Base-by-base conservation (phyloP, 2,113 vertebrate genomes). In the Myotis davidii region DNA sequence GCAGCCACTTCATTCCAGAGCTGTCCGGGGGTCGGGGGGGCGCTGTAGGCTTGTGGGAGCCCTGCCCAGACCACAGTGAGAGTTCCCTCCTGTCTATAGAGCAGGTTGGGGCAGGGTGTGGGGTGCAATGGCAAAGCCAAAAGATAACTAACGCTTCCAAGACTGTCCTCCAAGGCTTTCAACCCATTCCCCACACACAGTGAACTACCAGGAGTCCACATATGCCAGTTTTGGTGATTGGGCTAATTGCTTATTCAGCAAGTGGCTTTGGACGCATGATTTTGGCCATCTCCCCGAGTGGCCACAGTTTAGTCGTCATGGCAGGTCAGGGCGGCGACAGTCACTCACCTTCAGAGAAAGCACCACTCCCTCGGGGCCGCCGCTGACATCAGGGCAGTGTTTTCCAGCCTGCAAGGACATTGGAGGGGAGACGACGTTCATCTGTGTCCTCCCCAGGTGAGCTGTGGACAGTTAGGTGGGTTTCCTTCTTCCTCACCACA, bases 361-460 rank as follows among this genome's bases (percentile, higher is more conserved):
- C n/a, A 25, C 21, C 39, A 54, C 13, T 42, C 37, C 78, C 52
- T 39, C 6, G 9, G 45, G n/a, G 56, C 89, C 77, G 6, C 87
- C 94, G 9, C 32, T 25, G 39, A 83, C 78, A 37, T 87, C 54
- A 69, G 14, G 45, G 0, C 0, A 90, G 42, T 50, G 21, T 85
- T 96, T 97, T 93, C 94, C 92, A 94, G 83, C 84, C 78, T 96
- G 39, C 48, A 89, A 92, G 29, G 83, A 72, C 54, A 85, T 56
- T 34, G 3, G 90, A 79, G 7, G 69, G 82, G 82, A 96, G 73
- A 94, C 54, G 79, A 2, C 82, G 18, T 10, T 82, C 85, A 81
- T 20, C 85, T 88, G 88, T 70, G 56, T 97, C 93, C 16, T 70
- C 95, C 96, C 39, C 77, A 89, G 96, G 73, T n/a, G 90, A 23